These are phyloP conservation scores for Cochlearius cochlearius DNA, from an alignment of 2,113 vertebrate species.

Conservation along the genomic window DNA sequence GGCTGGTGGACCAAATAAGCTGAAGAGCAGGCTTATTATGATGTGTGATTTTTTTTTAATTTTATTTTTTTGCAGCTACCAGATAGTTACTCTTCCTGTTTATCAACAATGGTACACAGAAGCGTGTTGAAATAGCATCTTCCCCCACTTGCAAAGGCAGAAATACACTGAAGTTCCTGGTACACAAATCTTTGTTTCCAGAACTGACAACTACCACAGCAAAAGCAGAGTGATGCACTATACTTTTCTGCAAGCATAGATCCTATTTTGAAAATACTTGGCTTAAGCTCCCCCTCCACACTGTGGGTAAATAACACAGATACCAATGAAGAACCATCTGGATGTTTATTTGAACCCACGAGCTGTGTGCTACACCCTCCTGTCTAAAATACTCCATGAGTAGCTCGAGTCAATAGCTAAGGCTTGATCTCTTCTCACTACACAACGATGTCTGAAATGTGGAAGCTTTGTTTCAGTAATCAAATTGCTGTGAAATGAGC, in stretches of 20 bases:
- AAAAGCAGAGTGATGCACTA: neutral
- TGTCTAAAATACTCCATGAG: neutral
- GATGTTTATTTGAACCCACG: neutral
- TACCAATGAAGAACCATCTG: neutral
- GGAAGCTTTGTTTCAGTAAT: neutral
- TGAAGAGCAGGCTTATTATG: neutral
- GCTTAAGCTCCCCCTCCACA: neutral
- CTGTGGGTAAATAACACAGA: neutral
- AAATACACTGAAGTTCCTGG: neutral
- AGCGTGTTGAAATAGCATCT: conserved; percentile 79
- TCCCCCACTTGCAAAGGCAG: neutral
- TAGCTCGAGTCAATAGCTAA: neutral
- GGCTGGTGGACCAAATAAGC: neutral
- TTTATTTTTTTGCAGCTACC: conserved; percentile 76
- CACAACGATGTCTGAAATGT: accelerated
- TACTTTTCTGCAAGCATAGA: neutral
- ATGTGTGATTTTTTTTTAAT: neutral
- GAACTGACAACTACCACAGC: neutral
- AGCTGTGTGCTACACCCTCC: neutral
- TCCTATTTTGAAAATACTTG: neutral
- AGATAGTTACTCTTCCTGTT: conserved; percentile 73
- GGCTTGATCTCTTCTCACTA: neutral
- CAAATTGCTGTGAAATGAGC: neutral
- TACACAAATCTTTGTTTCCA: neutral
- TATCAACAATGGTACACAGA: conserved; percentile 79